phyloP scores from a whole-genome alignment of 2,888 invertebrate species.

The Hedychridium roseum region DNA sequence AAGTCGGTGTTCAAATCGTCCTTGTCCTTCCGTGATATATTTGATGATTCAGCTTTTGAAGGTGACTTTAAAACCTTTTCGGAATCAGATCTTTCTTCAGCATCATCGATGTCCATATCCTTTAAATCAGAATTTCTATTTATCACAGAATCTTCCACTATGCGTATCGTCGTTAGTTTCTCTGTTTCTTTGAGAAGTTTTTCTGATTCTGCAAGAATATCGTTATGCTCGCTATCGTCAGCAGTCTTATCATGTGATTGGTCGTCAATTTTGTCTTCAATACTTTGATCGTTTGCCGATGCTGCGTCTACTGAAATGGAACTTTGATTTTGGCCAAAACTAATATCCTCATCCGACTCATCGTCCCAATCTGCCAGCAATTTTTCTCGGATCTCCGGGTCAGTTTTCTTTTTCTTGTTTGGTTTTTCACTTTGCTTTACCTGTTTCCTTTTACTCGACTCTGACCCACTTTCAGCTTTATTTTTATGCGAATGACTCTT shows the following conservation, averaged over 20 bases:
- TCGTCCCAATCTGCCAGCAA: slow-evolving; percentile 83
- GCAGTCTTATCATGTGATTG: slow-evolving; percentile 12
- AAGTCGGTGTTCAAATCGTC: slow-evolving; percentile 29
- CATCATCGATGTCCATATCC: slow-evolving; percentile 13
- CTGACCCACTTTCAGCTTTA: slow-evolving; percentile 55
- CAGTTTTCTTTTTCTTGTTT: slow-evolving; percentile 66
- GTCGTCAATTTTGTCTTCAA: slow-evolving; percentile 19
- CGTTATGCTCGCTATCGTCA: slow-evolving; percentile 41
- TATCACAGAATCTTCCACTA: slow-evolving; percentile 24
- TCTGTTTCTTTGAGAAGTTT: slow-evolving; percentile 56
- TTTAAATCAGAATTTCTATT: slow-evolving; percentile 17
- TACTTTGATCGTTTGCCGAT: no score
- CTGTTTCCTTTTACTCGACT: slow-evolving; percentile 55
- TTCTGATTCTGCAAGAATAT: slow-evolving; percentile 49
- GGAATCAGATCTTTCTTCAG: slow-evolving; percentile 17
- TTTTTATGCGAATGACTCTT: slow-evolving; percentile 46
- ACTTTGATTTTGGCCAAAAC: slow-evolving; percentile 33
- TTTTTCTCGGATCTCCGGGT: slow-evolving; percentile 73
- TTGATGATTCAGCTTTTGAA: slow-evolving; percentile 13
- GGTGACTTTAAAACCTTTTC: slow-evolving; percentile 16
- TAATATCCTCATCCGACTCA: slow-evolving; percentile 65
- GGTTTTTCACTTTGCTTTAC: slow-evolving; percentile 50
- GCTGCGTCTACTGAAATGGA: no score
- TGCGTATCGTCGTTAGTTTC: slow-evolving; percentile 38
- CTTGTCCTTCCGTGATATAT: slow-evolving; percentile 25